Conservation (phyloP, 2,888 invertebrate genomes). For the Euzetes globulus region DNA sequence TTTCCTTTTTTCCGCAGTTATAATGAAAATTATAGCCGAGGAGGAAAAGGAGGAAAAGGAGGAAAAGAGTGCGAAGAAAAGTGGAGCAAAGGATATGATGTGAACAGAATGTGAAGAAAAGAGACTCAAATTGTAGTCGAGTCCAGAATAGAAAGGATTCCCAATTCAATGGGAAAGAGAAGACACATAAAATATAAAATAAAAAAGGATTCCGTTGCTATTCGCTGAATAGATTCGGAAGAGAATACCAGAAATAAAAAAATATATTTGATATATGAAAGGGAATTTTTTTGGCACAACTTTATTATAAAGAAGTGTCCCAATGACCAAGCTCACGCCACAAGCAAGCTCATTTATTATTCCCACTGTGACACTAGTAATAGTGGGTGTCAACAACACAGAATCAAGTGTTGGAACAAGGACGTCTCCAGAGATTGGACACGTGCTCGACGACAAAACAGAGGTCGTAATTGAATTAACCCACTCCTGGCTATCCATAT, state of each 20-base stretch:
- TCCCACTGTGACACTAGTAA: no score
- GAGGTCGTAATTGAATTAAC: neutral
- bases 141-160: neutral
- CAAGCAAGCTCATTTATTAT: no score
- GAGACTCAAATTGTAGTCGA: neutral
- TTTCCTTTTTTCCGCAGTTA: neutral
- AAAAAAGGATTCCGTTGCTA: neutral
- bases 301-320: neutral
- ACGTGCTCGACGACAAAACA: neutral
- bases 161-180: neutral
- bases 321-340: no score
- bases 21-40: neutral
- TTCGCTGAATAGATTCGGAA: neutral
- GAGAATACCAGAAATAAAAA: neutral
- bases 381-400: neutral
- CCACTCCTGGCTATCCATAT: no score
- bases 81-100: neutral
- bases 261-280: constrained; percentile 2
- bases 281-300: neutral
- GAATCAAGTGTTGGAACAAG: neutral
- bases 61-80: neutral
- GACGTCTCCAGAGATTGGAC: neutral
- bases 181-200: neutral
- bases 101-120: neutral
- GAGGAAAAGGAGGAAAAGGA: no score